These are phyloP conservation scores for Enteromius viviparus DNA, from an alignment of 2,797 vertebrate species.

Conservation along the genomic window DNA sequence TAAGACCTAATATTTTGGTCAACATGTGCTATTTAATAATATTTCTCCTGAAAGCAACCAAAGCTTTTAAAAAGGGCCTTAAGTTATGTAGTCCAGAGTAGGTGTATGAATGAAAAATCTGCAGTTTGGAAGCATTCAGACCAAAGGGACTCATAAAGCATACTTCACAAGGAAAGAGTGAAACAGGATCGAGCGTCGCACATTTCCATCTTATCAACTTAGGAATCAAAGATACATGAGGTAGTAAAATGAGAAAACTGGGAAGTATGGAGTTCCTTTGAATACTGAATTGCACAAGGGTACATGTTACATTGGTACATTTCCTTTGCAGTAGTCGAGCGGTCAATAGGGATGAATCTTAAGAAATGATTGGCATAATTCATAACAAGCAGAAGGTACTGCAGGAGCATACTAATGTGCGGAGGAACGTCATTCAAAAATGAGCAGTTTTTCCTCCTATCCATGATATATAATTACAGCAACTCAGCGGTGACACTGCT, in stretches of 20 bases:
- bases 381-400: slow-evolving; percentile 43
- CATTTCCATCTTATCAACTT: slow-evolving; percentile 51
- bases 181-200: neutral
- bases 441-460: neutral
- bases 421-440: slow-evolving; percentile 8
- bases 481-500: neutral
- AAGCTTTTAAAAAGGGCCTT: neutral
- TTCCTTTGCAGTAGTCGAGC: slow-evolving; percentile 37
- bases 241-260: slow-evolving; percentile 48
- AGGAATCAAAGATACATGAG: slow-evolving; percentile 52
- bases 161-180: slow-evolving; percentile 15
- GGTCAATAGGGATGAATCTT: slow-evolving; percentile 42
- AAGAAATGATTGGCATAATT: slow-evolving; percentile 53
- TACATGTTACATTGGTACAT: slow-evolving; percentile 43
- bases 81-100: slow-evolving; percentile 9
- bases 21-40: neutral
- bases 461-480: slow-evolving; percentile 13
- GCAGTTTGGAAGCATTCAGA: slow-evolving; percentile 35
- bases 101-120: slow-evolving; percentile 5
- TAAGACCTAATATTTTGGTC: neutral
- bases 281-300: slow-evolving; percentile 44
- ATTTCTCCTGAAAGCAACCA: neutral
- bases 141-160: slow-evolving; percentile 33
- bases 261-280: slow-evolving; percentile 25
- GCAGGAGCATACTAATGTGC: slow-evolving; percentile 28